These are phyloP conservation scores for Cantharis nigra DNA, from an alignment of 2,888 invertebrate species.

Conservation along the genomic window DNA sequence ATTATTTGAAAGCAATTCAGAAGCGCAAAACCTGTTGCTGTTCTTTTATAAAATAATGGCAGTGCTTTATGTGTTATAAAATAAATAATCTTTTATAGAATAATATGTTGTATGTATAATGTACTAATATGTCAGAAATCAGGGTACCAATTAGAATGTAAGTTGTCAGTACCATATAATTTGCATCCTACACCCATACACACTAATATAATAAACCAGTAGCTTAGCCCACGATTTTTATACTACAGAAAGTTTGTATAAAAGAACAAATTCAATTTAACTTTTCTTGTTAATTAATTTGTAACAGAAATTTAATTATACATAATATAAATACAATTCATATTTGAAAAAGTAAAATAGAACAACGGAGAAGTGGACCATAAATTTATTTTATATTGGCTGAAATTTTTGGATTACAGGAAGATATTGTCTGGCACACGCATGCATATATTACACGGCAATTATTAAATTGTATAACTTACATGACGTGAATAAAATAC, in stretches of 20 bases:
- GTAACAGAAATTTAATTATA: neutral
- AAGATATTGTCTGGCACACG: neutral
- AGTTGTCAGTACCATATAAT: neutral
- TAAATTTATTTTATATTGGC: neutral
- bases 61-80: neutral
- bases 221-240: neutral
- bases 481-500: conserved; percentile 11
- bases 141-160: neutral
- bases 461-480: neutral
- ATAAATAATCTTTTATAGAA: neutral
- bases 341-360: neutral
- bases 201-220: neutral
- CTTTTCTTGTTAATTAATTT: neutral
- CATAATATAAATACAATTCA: no score
- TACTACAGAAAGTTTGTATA: neutral
- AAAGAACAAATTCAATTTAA: neutral
- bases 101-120: neutral
- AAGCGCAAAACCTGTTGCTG: neutral
- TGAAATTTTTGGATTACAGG: neutral
- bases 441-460: neutral
- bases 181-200: neutral
- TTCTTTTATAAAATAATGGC: neutral
- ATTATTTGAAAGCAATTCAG: neutral
- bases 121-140: neutral
- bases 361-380: neutral